Evolutionary conservation across 2,113 vertebrate genomes (phyloP).

Genomic region (Trochalopteron elliotii): DNA sequence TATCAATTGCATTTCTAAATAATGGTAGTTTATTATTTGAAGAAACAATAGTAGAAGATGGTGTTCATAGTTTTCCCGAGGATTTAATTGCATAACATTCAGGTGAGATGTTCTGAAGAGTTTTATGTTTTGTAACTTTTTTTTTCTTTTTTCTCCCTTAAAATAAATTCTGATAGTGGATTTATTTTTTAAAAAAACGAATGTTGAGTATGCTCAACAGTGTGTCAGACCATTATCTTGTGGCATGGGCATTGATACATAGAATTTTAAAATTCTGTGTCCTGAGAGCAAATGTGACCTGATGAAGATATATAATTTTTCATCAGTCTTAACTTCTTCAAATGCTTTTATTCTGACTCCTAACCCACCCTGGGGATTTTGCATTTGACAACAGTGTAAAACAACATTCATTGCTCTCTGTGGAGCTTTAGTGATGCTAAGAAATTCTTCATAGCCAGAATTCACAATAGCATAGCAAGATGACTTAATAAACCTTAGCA

Average conservation of each 20-base stretch:
- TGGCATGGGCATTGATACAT: background rate
- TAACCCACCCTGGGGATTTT: conserved; percentile 62
- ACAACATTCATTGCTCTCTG: conserved; percentile 70
- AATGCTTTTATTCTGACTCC: conserved; percentile 67
- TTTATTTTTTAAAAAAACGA: background rate
- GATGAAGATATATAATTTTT: conserved; percentile 41
- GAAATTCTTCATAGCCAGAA: conserved; percentile 73
- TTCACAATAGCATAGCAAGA: conserved; percentile 72
- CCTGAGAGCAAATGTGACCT: conserved; percentile 14
- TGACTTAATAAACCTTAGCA: conserved; percentile 78
- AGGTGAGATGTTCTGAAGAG: background rate
- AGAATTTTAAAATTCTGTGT: conserved; percentile 29
- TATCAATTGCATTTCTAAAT: background rate
- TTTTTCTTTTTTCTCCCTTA: background rate
- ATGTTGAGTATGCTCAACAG: background rate
- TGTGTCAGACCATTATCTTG: background rate
- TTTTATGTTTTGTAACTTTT: background rate
- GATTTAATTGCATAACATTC: background rate
- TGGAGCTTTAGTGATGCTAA: conserved; percentile 68
- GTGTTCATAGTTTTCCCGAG: background rate
- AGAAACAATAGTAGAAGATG: background rate
- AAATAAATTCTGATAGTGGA: background rate
- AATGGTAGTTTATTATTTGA: background rate
- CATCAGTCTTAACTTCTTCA: conserved; percentile 52
- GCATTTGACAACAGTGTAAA: conserved; percentile 68